Percentiles rank a stretch among this genome's conserved stretches.
phyloP scores from a whole-genome alignment of 2,888 invertebrate genomes.

The Teleiodes luculella region DNA sequence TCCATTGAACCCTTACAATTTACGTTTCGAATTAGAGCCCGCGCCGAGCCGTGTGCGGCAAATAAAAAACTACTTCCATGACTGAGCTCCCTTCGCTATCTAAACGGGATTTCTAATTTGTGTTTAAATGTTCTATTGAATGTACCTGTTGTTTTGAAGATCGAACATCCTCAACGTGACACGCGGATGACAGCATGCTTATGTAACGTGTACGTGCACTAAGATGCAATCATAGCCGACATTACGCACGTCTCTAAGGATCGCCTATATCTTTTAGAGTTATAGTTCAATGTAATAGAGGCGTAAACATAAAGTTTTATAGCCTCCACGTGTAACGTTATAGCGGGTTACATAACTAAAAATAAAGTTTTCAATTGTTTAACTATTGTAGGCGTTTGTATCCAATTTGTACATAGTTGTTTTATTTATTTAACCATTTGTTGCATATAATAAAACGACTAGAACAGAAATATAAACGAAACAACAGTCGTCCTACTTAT shows the following conservation, averaged over 20 bases:
- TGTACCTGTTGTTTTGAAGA: background rate
- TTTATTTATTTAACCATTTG: too few relatives aligned
- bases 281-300: slow-evolving; percentile 59
- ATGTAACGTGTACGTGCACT: slow-evolving; percentile 31
- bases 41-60: too few relatives aligned
- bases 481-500: too few relatives aligned
- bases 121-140: too few relatives aligned
- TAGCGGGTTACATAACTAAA: slow-evolving; percentile 42
- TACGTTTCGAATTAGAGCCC: too few relatives aligned
- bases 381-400: background rate
- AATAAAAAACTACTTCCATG: too few relatives aligned
- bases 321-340: slow-evolving; percentile 66
- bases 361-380: slow-evolving; percentile 24
- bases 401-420: too few relatives aligned
- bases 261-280: slow-evolving; percentile 67
- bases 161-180: slow-evolving; percentile 19
- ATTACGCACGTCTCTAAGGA: slow-evolving; percentile 51
- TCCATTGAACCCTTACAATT: too few relatives aligned
- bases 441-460: too few relatives aligned
- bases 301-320: slow-evolving; percentile 72
- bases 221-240: slow-evolving; percentile 18
- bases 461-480: too few relatives aligned
- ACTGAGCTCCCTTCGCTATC: too few relatives aligned
- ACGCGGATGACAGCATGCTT: slow-evolving; percentile 31
- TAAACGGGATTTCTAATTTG: too few relatives aligned